phyloP scores from a whole-genome alignment of 2,888 invertebrate species.

The Cyclophora albipunctata region DNA sequence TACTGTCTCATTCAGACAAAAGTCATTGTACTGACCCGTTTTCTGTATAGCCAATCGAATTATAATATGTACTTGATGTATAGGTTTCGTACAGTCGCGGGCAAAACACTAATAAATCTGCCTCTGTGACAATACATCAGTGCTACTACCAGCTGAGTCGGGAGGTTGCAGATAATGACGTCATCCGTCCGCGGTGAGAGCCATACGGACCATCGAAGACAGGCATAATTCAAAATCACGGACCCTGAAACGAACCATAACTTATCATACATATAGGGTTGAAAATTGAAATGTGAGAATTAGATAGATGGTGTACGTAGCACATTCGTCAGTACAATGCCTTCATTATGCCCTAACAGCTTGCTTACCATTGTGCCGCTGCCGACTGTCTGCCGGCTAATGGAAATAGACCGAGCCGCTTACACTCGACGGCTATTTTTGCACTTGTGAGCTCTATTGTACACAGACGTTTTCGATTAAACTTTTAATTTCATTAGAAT shows the following conservation, averaged over 20 bases:
- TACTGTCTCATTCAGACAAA: constrained; percentile 3
- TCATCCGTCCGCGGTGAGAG: constrained; percentile 39
- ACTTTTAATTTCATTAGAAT: neutral
- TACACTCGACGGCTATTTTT: constrained; percentile 23
- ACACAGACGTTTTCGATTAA: constrained; percentile 1
- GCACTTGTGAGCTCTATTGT: constrained; percentile 15
- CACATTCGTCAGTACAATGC: constrained; percentile 42
- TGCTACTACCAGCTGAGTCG: constrained; percentile 46
- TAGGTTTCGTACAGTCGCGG: constrained; percentile 27
- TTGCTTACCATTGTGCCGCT: constrained; percentile 55
- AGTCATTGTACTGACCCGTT: constrained; percentile 11
- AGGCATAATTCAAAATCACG: constrained; percentile 13
- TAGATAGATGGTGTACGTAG: constrained; percentile 11
- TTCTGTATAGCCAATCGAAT: constrained; percentile 20
- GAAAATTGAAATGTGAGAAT: constrained; percentile 4
- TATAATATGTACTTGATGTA: constrained; percentile 15
- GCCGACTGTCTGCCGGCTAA: constrained; percentile 41
- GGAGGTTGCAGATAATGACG: constrained; percentile 58
- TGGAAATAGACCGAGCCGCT: constrained; percentile 40
- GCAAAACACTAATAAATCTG: constrained; percentile 53
- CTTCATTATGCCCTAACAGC: constrained; percentile 63
- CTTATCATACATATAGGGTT: constrained; percentile 4
- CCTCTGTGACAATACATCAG: constrained; percentile 47
- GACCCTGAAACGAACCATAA: constrained; percentile 6
- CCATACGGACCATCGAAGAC: constrained; percentile 24